These are phyloP conservation scores for Acridotheres tristis DNA, from an alignment of 2,797 vertebrate species.

Conservation along the genomic window DNA sequence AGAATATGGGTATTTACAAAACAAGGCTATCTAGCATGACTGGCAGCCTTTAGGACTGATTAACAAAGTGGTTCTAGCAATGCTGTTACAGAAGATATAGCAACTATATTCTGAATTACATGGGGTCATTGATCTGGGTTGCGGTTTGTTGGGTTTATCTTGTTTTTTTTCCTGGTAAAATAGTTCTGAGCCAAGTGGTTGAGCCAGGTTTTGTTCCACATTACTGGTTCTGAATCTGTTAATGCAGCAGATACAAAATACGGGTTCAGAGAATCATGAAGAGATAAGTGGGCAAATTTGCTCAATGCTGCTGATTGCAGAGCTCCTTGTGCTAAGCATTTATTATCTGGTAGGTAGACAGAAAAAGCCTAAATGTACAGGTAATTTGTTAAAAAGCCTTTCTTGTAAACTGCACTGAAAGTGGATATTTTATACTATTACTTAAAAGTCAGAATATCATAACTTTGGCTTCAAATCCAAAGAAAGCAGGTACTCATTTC, in stretches of 20 bases:
- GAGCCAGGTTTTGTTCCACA: not conserved
- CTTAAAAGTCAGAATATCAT: not conserved
- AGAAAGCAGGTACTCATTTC: not conserved
- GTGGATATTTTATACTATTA: not conserved
- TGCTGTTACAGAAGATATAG: not conserved
- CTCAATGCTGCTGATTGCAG: not conserved
- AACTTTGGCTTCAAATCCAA: not conserved
- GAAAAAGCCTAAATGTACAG: not conserved
- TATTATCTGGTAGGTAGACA: not conserved
- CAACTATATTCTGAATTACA: not conserved
- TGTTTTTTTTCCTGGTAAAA: not conserved
- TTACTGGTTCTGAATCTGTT: not conserved
- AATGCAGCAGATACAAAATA: not conserved
- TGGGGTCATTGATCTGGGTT: rapidly evolving
- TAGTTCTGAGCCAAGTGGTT: not conserved
- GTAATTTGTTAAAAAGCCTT: not conserved
- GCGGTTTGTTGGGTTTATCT: not conserved
- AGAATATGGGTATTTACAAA: not conserved
- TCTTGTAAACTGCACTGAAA: not conserved
- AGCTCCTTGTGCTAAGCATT: not conserved
- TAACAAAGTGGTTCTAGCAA: not conserved
- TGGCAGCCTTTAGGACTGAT: not conserved
- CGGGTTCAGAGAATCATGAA: not conserved
- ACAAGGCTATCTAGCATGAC: not conserved
- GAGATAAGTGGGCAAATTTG: not conserved